Evolutionary conservation across 2,888 invertebrate species (phyloP), one percentile per base, ranked within the genome.

Genomic region (Salpingus planirostris): DNA sequence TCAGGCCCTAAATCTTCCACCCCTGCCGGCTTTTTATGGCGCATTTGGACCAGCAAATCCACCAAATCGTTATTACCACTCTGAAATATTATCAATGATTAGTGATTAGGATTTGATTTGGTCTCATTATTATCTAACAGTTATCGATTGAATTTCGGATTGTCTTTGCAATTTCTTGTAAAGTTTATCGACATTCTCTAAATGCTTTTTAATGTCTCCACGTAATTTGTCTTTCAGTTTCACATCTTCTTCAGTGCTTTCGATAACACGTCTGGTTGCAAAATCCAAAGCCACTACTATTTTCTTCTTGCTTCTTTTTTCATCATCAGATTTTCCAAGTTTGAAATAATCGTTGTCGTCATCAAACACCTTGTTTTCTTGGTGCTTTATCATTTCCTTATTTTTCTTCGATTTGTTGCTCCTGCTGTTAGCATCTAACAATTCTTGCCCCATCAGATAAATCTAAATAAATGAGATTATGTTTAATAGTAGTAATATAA

Each of bases 271-370:
- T 15, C 63, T 45, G 26, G 59, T 57, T 3, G 64, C 63, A 49
- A 64, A 61, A 50, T 64, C 64, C 12, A 65, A 41, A 3, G 63
- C 61, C 15, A 64, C 40, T 21, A 61, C 57, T 52, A 64, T 54
- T 40, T 62, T 60, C 25, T 49, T 44, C 38, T 52, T 57, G 24
- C 44, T 58, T 1, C 61, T 52, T 14, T 67, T 65, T 38, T 35
- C 33, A 11, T 42, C 47, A 3, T 31, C 40, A 8, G n/a, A n/a
- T 43, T 71, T 86, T 53, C 76, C 78, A 18, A 80, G 73, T 52
- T 79, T 77, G 60, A 89, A 97, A 63, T 96, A 96, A 62, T 96
- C 96, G 42, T 83, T 78, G 59, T 96, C 91, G 58, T 96, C 96
- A 60, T 97, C 96, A 24, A 86, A 88, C 3, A 92, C 86, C 55